Conservation (phyloP, 1,140 invertebrate genomes). For the Trypoxylus dichotomus region DNA sequence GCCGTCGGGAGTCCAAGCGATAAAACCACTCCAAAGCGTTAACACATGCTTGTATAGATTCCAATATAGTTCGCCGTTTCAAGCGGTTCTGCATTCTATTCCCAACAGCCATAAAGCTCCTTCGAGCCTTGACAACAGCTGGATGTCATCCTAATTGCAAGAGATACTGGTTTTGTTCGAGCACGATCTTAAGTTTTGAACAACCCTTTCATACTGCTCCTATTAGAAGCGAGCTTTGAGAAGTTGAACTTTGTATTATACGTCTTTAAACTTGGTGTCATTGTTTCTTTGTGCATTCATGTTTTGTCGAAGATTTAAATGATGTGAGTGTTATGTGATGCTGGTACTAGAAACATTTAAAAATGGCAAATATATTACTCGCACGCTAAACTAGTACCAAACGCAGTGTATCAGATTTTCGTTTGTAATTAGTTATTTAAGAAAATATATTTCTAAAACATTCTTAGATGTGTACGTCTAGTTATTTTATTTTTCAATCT, state of each 20-base stretch:
- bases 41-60: conserved; percentile 3
- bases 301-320: not conserved
- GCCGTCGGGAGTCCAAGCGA: not conserved
- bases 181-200: not conserved
- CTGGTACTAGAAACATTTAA: not conserved
- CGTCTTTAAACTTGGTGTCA: not conserved
- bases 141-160: conserved; percentile 4
- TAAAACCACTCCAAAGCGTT: not conserved
- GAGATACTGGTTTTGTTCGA: not conserved
- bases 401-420: not conserved
- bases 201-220: not conserved
- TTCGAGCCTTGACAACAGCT: not conserved
- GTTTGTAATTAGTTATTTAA: not conserved
- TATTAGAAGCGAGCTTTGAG: not conserved
- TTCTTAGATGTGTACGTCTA: not conserved
- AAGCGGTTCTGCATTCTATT: not conserved
- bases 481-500: not conserved
- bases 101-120: not conserved
- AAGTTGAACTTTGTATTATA: not conserved
- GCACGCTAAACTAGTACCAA: too few relatives aligned
- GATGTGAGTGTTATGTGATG: not conserved
- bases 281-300: not conserved
- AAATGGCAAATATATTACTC: not conserved
- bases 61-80: not conserved
- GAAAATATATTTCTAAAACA: not conserved